A percentile compares a stretch with the other conserved stretches of the same genome.
phyloP scores from a whole-genome alignment of 2,113 vertebrate species.

The Plotosus lineatus region DNA sequence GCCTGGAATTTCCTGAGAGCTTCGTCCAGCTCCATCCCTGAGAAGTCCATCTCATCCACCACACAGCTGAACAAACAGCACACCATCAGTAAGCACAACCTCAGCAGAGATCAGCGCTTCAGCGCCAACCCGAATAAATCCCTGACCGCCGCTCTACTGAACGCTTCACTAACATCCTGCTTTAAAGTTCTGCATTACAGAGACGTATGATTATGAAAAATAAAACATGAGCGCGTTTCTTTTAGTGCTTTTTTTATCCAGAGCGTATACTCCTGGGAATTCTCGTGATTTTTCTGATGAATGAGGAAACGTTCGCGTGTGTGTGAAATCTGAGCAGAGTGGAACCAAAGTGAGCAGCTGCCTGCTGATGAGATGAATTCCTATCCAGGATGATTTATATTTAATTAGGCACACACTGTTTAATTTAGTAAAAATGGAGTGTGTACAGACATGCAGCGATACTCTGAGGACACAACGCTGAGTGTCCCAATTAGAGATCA shows the following conservation, averaged over 20 bases:
- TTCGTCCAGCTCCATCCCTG: slow-evolving; percentile 94
- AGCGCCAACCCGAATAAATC: not conserved
- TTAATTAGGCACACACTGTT: slow-evolving; percentile 26
- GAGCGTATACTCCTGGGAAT: not conserved
- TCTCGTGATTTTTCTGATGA: not conserved
- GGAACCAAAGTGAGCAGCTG: slow-evolving; percentile 24
- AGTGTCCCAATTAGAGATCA: not conserved
- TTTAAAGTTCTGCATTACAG: not conserved
- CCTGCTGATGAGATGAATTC: slow-evolving; percentile 18
- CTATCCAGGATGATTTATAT: slow-evolving; percentile 11
- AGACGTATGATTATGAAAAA: not conserved
- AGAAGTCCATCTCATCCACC: slow-evolving; percentile 98
- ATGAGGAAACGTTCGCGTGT: not conserved
- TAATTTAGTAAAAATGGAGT: slow-evolving; percentile 4
- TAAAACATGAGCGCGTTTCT: not conserved
- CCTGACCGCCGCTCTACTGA: not conserved
- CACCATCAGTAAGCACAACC: not conserved
- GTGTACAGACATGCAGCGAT: slow-evolving; percentile 13
- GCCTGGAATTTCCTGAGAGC: slow-evolving; percentile 97
- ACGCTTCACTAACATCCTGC: not conserved
- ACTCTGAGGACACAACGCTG: not conserved
- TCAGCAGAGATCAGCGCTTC: slow-evolving; percentile 7
- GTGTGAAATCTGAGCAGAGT: slow-evolving; percentile 16
- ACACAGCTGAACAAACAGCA: slow-evolving; percentile 80
- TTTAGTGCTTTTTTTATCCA: not conserved